phyloP scores from a whole-genome alignment of 2,797 vertebrate genomes.

The Momotus momota region DNA sequence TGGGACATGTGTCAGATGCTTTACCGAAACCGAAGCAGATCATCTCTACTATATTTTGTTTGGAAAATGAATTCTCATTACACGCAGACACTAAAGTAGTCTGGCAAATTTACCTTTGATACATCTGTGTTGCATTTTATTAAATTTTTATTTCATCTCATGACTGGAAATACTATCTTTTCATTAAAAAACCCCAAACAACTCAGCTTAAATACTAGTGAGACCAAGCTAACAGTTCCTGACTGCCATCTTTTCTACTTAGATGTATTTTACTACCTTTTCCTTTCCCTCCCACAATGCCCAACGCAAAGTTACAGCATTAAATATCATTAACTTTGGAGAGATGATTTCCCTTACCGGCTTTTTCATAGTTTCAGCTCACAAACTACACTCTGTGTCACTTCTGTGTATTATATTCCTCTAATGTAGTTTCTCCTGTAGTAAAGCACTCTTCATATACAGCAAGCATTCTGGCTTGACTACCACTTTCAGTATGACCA shows the following conservation, averaged over 20 bases:
- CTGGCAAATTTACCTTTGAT: neutral
- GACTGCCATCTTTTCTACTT: neutral
- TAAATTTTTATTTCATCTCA: neutral
- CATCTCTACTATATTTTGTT: neutral
- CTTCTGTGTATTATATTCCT: neutral
- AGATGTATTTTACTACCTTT: neutral
- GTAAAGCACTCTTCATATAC: neutral
- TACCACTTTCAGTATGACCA: rapidly evolving
- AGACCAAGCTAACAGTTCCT: neutral
- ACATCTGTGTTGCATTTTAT: neutral
- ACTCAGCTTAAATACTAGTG: neutral
- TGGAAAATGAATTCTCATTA: neutral
- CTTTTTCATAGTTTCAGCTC: neutral
- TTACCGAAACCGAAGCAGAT: neutral
- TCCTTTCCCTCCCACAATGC: rapidly evolving
- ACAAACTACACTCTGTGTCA: neutral
- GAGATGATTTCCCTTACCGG: neutral
- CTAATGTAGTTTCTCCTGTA: rapidly evolving
- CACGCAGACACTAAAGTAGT: neutral
- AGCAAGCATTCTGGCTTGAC: neutral
- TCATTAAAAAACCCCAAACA: neutral
- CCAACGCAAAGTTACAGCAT: neutral
- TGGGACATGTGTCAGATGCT: neutral
- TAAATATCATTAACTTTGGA: neutral
- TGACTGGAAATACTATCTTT: neutral